Evolutionary conservation across 2,797 vertebrate genomes (phyloP).

Genomic region (Crocodylus rhombifer): DNA sequence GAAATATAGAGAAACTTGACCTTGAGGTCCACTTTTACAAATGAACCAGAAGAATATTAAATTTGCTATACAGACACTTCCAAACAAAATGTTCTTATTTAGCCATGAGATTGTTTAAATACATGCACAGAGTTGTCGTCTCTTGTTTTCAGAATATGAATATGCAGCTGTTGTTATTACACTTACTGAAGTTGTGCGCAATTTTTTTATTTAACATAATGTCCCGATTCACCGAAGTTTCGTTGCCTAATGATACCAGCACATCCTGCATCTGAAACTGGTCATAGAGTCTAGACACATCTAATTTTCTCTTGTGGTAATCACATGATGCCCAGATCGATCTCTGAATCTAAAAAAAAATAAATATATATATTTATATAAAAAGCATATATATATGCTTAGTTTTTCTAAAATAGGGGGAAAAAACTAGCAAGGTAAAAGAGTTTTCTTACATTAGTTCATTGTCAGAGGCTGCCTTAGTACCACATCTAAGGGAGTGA

Average conservation of each 20-base stretch:
- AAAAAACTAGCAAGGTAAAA: neutral
- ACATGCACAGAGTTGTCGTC: neutral
- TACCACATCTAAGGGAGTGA: neutral
- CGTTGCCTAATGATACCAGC: neutral
- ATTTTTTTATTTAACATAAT: conserved; percentile 86
- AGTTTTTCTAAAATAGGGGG: neutral
- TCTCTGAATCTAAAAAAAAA: conserved; percentile 83
- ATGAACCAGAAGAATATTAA: neutral
- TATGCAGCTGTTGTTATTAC: neutral
- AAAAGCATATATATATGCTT: neutral
- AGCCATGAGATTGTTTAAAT: accelerated
- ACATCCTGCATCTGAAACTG: conserved; percentile 82
- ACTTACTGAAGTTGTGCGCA: conserved; percentile 88
- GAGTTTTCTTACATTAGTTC: neutral
- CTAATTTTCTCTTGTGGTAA: conserved; percentile 70
- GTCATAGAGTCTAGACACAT: conserved; percentile 75
- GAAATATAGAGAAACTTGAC: neutral
- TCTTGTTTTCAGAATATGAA: neutral
- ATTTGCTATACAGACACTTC: neutral
- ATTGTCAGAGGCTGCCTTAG: neutral
- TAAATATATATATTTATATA: no score
- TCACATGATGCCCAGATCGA: conserved; percentile 81
- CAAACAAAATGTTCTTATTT: neutral
- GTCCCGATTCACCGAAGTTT: conserved; percentile 65
- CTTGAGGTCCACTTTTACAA: accelerated